Evolutionary conservation across 2,113 vertebrate species (phyloP).

Genomic region (Upupa epops): DNA sequence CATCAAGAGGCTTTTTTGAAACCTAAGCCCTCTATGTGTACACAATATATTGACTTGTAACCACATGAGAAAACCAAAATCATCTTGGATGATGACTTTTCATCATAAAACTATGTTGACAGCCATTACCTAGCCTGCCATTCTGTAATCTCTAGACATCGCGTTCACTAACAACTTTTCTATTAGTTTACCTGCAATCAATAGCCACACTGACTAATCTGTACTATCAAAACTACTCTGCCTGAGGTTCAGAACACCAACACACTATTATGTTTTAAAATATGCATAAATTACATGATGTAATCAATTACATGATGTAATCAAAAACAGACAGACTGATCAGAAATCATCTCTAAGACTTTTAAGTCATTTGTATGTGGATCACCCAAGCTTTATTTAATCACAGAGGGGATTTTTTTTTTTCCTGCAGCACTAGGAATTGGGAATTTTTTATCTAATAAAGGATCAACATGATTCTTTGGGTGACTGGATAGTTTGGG

Average conservation of each 20-base stretch:
- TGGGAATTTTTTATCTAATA: background rate
- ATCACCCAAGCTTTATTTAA: background rate
- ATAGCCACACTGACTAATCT: background rate
- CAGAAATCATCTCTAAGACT: background rate
- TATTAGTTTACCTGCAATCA: background rate
- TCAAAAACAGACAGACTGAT: background rate
- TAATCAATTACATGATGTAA: background rate
- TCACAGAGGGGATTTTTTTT: rapidly evolving
- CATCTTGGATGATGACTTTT: background rate
- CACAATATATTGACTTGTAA: background rate
- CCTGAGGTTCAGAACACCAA: background rate
- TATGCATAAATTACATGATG: background rate
- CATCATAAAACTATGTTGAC: background rate
- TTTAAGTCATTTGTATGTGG: background rate
- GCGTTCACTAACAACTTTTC: background rate
- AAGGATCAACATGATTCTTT: background rate
- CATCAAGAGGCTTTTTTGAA: background rate
- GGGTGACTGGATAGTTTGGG: background rate
- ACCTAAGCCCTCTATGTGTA: background rate
- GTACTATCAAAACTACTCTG: background rate
- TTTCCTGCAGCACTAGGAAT: background rate
- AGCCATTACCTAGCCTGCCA: background rate
- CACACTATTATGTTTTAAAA: background rate
- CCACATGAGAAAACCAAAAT: background rate
- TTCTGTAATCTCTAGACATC: background rate